A percentile compares a stretch with the other conserved stretches of the same genome.
These are phyloP conservation scores for Triops longicaudatus DNA, from an alignment of 1,140 invertebrate species.

Conservation along the genomic window DNA sequence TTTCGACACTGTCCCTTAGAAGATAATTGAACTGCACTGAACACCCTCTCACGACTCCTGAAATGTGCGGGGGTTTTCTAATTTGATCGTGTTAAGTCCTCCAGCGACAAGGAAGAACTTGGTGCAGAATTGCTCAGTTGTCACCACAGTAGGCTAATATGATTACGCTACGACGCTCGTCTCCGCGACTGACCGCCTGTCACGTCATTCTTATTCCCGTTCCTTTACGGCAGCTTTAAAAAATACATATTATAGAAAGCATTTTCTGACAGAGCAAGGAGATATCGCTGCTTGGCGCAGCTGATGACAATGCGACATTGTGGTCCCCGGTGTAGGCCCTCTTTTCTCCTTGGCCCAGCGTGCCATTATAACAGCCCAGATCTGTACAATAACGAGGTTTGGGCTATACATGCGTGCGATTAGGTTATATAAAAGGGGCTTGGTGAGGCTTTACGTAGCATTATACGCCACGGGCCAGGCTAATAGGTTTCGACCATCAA, in stretches of 20 bases:
- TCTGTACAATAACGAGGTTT: neutral
- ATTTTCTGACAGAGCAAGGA: neutral
- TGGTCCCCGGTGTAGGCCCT: neutral
- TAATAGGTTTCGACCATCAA: conserved; percentile 7
- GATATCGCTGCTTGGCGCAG: neutral
- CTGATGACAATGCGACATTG: neutral
- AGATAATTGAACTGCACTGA: neutral
- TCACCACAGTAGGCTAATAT: neutral
- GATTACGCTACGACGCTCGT: neutral
- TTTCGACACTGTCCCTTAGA: too few relatives aligned
- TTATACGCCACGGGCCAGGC: neutral
- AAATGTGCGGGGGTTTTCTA: neutral
- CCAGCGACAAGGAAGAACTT: neutral
- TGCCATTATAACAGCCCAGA: neutral
- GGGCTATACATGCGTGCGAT: neutral
- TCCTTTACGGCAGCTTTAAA: neutral
- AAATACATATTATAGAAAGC: neutral
- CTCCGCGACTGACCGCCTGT: neutral
- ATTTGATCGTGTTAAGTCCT: neutral
- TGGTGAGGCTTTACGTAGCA: neutral
- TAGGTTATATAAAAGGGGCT: neutral
- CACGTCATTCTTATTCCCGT: neutral
- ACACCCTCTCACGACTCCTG: neutral
- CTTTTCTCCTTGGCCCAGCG: neutral
- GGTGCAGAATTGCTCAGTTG: neutral